Evolutionary conservation across 2,113 vertebrate species (phyloP).

Genomic region (Neofelis nebulosa): DNA sequence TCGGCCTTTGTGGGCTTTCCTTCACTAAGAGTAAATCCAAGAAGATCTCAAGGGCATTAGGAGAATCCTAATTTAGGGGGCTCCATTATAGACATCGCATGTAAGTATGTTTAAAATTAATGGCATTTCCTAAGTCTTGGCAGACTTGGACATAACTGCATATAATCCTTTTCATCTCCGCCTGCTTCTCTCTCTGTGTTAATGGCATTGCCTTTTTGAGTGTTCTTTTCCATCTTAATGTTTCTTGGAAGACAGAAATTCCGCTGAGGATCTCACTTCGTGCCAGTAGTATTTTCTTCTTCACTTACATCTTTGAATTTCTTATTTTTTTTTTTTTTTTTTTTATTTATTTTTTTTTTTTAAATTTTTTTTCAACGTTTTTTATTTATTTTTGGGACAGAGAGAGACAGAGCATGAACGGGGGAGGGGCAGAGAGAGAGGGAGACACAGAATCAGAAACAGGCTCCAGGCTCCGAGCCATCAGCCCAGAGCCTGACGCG

Average conservation of each 20-base stretch:
- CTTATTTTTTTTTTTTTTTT: too few relatives aligned
- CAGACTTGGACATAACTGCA: neutral
- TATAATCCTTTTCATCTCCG: neutral
- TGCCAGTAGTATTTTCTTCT: conserved; percentile 1
- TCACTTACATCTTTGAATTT: conserved; percentile 43
- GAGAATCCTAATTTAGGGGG: neutral
- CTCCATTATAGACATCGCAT: neutral
- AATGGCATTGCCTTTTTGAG: conserved; percentile 24
- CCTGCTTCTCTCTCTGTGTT: neutral
- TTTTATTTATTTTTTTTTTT: too few relatives aligned
- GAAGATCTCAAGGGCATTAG: neutral
- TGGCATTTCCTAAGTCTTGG: neutral
- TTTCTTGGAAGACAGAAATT: conserved; percentile 56
- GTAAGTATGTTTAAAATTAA: neutral
- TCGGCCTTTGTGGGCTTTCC: neutral
- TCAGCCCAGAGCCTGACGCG: too few relatives aligned
- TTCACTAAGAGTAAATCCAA: neutral
- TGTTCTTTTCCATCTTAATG: conserved; percentile 25
- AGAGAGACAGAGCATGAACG: too few relatives aligned
- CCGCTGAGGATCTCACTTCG: neutral
- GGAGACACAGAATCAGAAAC: too few relatives aligned
- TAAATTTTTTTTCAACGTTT: too few relatives aligned
- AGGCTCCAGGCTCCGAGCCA: too few relatives aligned
- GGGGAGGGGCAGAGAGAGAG: too few relatives aligned
- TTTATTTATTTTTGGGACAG: too few relatives aligned